Conservation (phyloP, 2,888 invertebrate species). For the Dyspetes luteomarginatus region DNA sequence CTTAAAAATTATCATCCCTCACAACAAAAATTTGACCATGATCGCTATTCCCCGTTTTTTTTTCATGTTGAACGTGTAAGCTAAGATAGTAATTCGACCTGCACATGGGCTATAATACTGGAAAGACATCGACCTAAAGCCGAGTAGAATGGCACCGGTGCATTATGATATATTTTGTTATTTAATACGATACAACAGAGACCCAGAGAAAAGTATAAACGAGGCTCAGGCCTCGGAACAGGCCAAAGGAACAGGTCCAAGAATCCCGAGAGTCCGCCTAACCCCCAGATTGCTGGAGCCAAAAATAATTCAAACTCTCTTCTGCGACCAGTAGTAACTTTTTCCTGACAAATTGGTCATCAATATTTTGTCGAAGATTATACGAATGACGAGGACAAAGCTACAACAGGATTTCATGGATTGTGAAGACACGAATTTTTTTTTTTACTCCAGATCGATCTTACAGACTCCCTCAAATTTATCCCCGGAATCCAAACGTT, state of each 20-base stretch:
- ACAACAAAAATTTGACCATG: no score
- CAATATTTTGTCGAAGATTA: constrained; percentile 48
- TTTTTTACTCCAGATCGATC: constrained; percentile 11
- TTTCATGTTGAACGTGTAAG: background rate
- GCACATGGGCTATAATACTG: constrained; percentile 61
- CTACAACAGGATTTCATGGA: constrained; percentile 36
- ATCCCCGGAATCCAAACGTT: constrained; percentile 11
- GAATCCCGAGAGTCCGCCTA: constrained; percentile 3
- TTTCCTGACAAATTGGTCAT: constrained; percentile 31
- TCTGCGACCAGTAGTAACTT: constrained; percentile 17
- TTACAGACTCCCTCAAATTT: background rate
- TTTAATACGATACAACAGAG: constrained; percentile 71
- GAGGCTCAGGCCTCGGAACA: constrained; percentile 46
- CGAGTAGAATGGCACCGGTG: constrained; percentile 57
- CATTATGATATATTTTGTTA: constrained; percentile 76
- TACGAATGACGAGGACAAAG: constrained; percentile 27
- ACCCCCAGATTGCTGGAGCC: background rate
- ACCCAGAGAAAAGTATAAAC: constrained; percentile 64
- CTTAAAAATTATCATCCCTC: no score
- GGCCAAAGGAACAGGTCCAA: constrained; percentile 33
- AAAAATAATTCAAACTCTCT: constrained; percentile 32
- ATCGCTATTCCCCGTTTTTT: no score
- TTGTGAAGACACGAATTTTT: constrained; percentile 7
- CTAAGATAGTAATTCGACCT: constrained; percentile 61
- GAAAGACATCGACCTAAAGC: constrained; percentile 63